Evolutionary conservation across 2,888 invertebrate species (phyloP).

Genomic region (Ferdinandea cuprea): DNA sequence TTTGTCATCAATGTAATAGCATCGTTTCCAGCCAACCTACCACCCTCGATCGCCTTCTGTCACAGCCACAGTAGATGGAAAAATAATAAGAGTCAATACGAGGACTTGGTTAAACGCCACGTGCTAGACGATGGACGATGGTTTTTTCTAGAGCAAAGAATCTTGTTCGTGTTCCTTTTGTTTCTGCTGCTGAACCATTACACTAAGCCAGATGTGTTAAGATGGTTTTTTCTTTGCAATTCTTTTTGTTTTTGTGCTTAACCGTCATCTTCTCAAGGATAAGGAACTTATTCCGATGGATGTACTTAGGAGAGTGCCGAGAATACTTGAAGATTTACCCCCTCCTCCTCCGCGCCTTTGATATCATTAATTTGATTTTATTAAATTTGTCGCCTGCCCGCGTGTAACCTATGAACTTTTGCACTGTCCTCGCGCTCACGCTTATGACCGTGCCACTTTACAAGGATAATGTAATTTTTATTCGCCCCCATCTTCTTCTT

Average conservation of each 20-base stretch:
- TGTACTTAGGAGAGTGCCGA: slow-evolving; percentile 25
- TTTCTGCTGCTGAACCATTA: slow-evolving; percentile 18
- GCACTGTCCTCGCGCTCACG: background rate
- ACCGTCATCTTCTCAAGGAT: slow-evolving; percentile 15
- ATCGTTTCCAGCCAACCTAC: slow-evolving; percentile 17
- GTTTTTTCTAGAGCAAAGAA: slow-evolving; percentile 5
- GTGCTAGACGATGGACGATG: slow-evolving; percentile 28
- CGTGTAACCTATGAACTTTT: slow-evolving; percentile 4
- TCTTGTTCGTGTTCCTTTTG: slow-evolving; percentile 25
- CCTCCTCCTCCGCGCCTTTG: slow-evolving; percentile 15
- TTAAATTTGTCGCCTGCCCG: slow-evolving; percentile 44
- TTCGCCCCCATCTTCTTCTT: slow-evolving; percentile 19
- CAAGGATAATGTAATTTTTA: slow-evolving; percentile 67
- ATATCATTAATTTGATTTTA: slow-evolving; percentile 70
- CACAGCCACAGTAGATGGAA: slow-evolving; percentile 47
- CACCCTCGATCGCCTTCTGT: slow-evolving; percentile 3
- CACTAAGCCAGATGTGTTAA: slow-evolving; percentile 57
- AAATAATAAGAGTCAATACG: slow-evolving; percentile 66
- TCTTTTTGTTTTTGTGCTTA: background rate
- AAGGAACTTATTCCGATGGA: slow-evolving; percentile 48
- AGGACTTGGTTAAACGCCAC: slow-evolving; percentile 42
- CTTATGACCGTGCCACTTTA: slow-evolving; percentile 21
- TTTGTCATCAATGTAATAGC: slow-evolving; percentile 57
- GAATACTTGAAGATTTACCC: slow-evolving; percentile 38
- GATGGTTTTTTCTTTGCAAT: slow-evolving; percentile 2